A percentile compares a stretch with the other conserved stretches of the same genome.
Evolutionary conservation across 2,113 vertebrate species (phyloP).

Genomic region (Callospermophilus lateralis): DNA sequence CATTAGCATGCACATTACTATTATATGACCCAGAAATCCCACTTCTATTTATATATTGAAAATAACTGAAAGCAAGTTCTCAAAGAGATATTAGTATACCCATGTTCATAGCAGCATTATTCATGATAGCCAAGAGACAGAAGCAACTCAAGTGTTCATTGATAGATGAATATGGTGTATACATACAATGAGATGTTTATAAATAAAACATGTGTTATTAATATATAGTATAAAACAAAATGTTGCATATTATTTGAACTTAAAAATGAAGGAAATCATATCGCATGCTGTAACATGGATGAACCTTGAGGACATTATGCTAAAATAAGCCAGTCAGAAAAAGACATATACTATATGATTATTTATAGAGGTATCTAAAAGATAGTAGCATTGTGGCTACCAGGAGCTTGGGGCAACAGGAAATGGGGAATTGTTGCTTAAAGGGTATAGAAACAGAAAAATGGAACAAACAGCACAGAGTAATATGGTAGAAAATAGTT

Average conservation of each 20-base stretch:
- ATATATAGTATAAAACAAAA: not conserved
- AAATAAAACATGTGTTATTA: no score
- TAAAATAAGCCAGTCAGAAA: not conserved
- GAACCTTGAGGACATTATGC: not conserved
- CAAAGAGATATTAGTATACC: conserved; percentile 3
- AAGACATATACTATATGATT: not conserved
- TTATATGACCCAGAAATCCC: not conserved
- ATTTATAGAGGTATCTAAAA: not conserved
- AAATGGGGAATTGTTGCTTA: not conserved
- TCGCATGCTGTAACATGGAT: not conserved
- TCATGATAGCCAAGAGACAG: not conserved
- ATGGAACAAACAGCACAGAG: not conserved
- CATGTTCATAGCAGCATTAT: not conserved
- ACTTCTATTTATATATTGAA: not conserved
- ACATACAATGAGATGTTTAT: not conserved
- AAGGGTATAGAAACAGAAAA: not conserved
- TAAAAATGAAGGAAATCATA: not conserved
- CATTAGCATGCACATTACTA: not conserved
- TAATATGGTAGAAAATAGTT: not conserved
- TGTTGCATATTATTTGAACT: not conserved
- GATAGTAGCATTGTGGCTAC: not conserved
- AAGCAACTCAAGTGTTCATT: not conserved
- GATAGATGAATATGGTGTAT: not conserved
- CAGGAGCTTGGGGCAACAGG: not conserved
- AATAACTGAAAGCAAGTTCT: not conserved